Conservation (phyloP, 2,888 invertebrate species). For the Eulithis prunata region DNA sequence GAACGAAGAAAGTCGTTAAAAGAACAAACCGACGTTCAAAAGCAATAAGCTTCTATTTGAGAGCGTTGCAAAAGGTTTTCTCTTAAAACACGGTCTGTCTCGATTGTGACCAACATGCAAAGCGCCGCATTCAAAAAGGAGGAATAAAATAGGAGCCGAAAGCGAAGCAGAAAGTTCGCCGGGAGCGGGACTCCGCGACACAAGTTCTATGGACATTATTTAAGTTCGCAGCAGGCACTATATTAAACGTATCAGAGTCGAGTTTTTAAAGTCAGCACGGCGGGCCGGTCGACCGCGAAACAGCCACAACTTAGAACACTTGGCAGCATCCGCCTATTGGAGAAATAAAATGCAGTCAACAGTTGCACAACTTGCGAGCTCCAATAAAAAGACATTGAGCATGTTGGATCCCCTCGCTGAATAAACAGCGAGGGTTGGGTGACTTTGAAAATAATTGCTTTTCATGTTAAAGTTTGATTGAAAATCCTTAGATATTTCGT, state of each 20-base stretch:
- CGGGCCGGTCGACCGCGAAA: constrained; percentile 72
- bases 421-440: constrained; percentile 29
- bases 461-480: constrained; percentile 47
- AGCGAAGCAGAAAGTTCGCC: constrained; percentile 73
- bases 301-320: constrained; percentile 67
- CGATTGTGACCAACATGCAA: constrained; percentile 73
- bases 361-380: constrained; percentile 53
- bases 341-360: constrained; percentile 78
- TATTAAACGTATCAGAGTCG: constrained; percentile 72
- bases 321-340: constrained; percentile 73
- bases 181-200: constrained; percentile 63
- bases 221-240: constrained; percentile 72
- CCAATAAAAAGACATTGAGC: constrained; percentile 44
- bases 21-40: constrained; percentile 63
- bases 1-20: constrained; percentile 58
- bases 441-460: constrained; percentile 32
- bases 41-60: constrained; percentile 72
- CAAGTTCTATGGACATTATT: constrained; percentile 77
- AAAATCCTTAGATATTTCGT: constrained; percentile 55
- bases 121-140: constrained; percentile 66
- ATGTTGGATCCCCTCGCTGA: constrained; percentile 32
- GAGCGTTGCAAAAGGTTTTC: constrained; percentile 69
- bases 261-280: constrained; percentile 74
- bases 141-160: constrained; percentile 69
- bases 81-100: constrained; percentile 67